A percentile compares a stretch with the other conserved stretches of the same genome.
These are phyloP conservation scores for Microchrysa polita DNA, from an alignment of 2,888 invertebrate genomes.

Conservation along the genomic window DNA sequence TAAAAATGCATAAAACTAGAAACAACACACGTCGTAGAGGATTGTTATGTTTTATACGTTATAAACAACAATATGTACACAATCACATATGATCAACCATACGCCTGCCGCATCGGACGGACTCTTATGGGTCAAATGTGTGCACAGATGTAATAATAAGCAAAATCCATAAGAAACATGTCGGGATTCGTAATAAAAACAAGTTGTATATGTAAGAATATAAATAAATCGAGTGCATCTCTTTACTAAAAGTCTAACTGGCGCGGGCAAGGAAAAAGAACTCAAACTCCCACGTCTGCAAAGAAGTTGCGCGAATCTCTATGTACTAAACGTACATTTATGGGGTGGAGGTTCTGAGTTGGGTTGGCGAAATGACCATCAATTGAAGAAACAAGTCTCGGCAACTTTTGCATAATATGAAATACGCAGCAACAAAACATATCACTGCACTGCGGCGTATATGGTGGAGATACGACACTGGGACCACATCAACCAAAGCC, in stretches of 20 bases:
- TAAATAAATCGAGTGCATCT: conserved; percentile 40
- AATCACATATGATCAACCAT: too few relatives aligned
- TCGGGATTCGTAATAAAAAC: background rate
- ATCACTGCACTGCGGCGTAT: background rate
- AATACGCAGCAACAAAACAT: too few relatives aligned
- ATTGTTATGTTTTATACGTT: conserved; percentile 3
- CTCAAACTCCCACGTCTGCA: conserved; percentile 27
- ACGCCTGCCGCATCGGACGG: too few relatives aligned
- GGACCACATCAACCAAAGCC: background rate
- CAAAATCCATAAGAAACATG: background rate
- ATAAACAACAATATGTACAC: background rate
- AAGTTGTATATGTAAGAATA: conserved; percentile 10
- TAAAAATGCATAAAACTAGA: background rate
- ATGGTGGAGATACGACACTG: background rate
- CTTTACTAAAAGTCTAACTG: conserved; percentile 9
- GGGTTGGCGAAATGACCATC: conserved; percentile 13
- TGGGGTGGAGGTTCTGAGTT: background rate
- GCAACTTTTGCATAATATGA: conserved; percentile 8
- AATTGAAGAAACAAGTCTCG: conserved; percentile 34
- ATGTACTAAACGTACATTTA: too few relatives aligned
- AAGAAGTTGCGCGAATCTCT: too few relatives aligned
- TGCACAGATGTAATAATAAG: background rate
- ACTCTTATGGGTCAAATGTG: conserved; percentile 2
- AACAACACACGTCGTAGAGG: conserved; percentile 18
- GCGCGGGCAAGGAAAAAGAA: conserved; percentile 34